Base-by-base conservation (phyloP, 2,888 invertebrate species). In the Pecten maximus region DNA sequence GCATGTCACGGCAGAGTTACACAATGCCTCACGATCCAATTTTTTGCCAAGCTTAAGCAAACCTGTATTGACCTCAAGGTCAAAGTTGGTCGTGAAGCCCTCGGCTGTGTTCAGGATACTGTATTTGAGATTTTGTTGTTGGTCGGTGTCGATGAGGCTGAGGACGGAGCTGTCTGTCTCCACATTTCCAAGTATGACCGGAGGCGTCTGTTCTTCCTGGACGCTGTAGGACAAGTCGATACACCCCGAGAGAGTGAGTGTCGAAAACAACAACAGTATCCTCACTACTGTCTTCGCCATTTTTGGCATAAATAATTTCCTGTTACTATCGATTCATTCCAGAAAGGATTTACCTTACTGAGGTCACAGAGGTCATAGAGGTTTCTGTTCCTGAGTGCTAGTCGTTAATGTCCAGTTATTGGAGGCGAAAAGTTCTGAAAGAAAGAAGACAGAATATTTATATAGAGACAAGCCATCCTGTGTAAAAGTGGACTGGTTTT, bases 21-120 rank as follows among this genome's bases (percentile, higher is more conserved):
- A 95, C 39, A 95, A 90, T 0, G 91, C 89, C 92, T 95, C 95
- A 39, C 95, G 92, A 89, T 95, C 95, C n/a, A 95, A 50, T 88
- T 88, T 88, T n/a, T 54, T 39, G 39, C 93, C 93, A 6, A 99
- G 99, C 28, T 74, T 89, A 40, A 99, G 98, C 96, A 98, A 98
- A 35, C 99, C 99, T 19, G 98, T 98, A 40, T 98, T 97, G 12
- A 98, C 98, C 96, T 99, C 98, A 92, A 99, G 97, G 60, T 97
- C 97, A 96, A 99, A 99, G 19, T 89, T 88, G 2, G 28, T 74
- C 10, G 74, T 74, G 35, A 74, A 74, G 74, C 74, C 23, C 23
- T 48, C 88, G n/a, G 90, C 93, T 2, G 90, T 87, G 87, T 91
- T 92, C 19, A 94, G 88, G 90, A 94, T 94, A 44, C 92, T 91